A percentile compares a stretch with the other conserved stretches of the same genome.
phyloP scores from a whole-genome alignment of 2,797 vertebrate genomes.

The Caiman crocodilus region DNA sequence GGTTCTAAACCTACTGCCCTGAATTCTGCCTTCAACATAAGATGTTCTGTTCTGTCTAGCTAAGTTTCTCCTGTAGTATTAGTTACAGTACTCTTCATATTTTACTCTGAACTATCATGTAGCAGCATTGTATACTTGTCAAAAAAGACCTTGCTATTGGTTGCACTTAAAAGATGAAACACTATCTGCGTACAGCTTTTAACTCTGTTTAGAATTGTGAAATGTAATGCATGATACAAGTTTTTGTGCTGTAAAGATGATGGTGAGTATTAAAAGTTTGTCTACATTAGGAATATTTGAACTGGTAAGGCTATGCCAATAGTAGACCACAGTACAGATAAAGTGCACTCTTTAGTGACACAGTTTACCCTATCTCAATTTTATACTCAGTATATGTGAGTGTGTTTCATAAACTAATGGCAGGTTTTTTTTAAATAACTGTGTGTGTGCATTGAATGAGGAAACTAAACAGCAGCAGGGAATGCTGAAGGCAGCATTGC shows the following conservation, averaged over 20 bases:
- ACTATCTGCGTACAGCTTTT: neutral
- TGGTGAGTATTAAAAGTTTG: neutral
- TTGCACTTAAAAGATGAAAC: neutral
- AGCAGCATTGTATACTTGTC: neutral
- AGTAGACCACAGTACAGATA: neutral
- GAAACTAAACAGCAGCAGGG: too few relatives aligned
- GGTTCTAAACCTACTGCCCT: neutral
- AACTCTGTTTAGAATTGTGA: neutral
- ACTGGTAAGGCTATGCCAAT: rapidly evolving
- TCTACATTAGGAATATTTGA: neutral
- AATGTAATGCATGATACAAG: rapidly evolving
- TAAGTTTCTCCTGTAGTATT: rapidly evolving
- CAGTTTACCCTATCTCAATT: neutral
- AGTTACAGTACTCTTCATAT: neutral
- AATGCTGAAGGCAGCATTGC: too few relatives aligned
- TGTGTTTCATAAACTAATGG: too few relatives aligned
- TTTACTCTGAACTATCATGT: neutral
- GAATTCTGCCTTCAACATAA: neutral
- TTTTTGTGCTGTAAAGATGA: neutral
- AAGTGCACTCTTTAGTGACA: neutral
- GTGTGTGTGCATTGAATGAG: too few relatives aligned
- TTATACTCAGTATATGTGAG: rapidly evolving
- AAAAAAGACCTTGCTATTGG: neutral
- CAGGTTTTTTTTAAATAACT: too few relatives aligned
- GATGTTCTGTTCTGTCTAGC: neutral